phyloP scores from a whole-genome alignment of 2,888 invertebrate species.

The Andrena haemorrhoa region DNA sequence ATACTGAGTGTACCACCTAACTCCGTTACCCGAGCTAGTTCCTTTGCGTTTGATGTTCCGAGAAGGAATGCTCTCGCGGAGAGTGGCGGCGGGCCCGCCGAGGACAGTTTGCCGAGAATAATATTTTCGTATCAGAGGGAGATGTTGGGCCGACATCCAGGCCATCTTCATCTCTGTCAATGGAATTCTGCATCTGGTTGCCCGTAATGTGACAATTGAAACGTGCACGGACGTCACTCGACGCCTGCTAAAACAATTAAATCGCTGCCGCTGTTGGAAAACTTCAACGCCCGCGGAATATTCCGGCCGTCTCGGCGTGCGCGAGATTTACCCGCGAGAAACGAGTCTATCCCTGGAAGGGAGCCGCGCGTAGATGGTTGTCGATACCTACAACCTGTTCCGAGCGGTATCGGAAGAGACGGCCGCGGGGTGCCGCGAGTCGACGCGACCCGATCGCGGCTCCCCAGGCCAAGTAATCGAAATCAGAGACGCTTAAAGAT shows the following conservation, averaged over 20 bases:
- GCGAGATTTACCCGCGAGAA: constrained; percentile 21
- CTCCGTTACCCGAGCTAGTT: constrained; percentile 37
- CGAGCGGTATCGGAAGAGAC: constrained; percentile 7
- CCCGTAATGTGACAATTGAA: background rate
- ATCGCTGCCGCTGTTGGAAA: background rate
- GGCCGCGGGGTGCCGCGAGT: background rate
- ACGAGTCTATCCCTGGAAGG: constrained; percentile 28
- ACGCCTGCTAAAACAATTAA: background rate
- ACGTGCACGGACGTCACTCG: background rate
- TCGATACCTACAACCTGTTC: constrained; percentile 33
- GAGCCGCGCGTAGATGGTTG: background rate
- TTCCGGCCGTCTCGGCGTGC: background rate
- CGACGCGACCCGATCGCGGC: background rate
- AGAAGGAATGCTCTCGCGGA: background rate
- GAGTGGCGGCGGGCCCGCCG: background rate
- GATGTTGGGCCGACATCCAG: background rate
- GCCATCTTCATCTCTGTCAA: background rate
- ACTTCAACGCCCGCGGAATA: background rate
- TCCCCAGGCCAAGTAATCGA: constrained; percentile 16
- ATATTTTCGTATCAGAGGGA: background rate
- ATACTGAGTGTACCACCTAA: constrained; percentile 58
- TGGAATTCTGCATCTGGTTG: background rate
- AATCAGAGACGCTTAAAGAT: constrained; percentile 50
- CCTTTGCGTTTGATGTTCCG: constrained; percentile 37
- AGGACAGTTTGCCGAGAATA: background rate